Evolutionary conservation across 2,113 vertebrate species (phyloP), one percentile per base, ranked within the genome.

Genomic region (Xenopus tropicalis): DNA sequence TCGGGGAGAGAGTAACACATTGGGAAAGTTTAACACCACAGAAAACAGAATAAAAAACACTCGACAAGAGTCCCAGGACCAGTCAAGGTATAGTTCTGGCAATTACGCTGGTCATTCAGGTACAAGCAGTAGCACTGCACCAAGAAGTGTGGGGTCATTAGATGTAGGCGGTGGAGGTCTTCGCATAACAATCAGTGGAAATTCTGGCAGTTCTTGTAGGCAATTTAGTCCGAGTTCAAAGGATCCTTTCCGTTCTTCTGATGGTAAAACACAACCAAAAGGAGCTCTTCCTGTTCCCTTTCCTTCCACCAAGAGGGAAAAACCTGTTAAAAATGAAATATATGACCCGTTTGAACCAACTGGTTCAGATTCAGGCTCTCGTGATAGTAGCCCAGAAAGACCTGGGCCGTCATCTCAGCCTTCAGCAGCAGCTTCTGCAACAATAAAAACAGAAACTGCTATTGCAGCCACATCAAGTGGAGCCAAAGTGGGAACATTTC

Each of bases 291-390:
- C 86, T 8, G 76, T 88, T 14, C 87, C 90, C 72, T 81, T 83
- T 5, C 65, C 82, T 21, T 62, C 81, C 54, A 69, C 82, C 25
- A 82, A 85, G 74, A 90, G 87, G 78, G 77, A 88, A 0, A 91
- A 94, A 66, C 84, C 87, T 73, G 84, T 90, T 17, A 89, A 90
- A 76, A 90, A 88, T 24, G 93, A 93, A 66, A 93, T 95, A 51
- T 99, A 99, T 3, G 97, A 99, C 83, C 97, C 97, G 19, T 99
- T 94, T 78, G 89, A 99, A 66, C 97, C 97, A 65, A 99, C 97
- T 0, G 86, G 91, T n/a, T 99, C 97, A 0, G 96, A 97, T 77
- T 94, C 96, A 0, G 91, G 90, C 70, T 91, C 90, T 13, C 86
- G 90, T 0, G 86, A 83, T 58, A 87, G 87, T 77, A 93, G 89